These are phyloP conservation scores for Thaumetopoea pityocampa DNA, from an alignment of 1,140 invertebrate genomes.

Conservation along the genomic window DNA sequence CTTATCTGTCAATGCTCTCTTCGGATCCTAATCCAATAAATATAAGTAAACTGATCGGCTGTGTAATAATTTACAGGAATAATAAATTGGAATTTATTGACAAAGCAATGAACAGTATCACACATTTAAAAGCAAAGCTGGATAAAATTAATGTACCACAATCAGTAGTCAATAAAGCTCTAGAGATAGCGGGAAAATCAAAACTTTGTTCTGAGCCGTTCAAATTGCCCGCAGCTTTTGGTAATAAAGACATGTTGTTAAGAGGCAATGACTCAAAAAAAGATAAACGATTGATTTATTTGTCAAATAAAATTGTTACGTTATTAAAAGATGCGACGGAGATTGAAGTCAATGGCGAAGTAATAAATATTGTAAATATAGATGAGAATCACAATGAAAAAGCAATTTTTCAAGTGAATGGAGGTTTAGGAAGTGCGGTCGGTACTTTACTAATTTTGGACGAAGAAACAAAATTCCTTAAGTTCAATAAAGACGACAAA, in stretches of 20 bases:
- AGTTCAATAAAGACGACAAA: constrained; percentile 1
- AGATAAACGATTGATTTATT: constrained; percentile 4
- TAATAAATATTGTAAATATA: constrained; percentile 1
- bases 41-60: background rate
- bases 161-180: background rate
- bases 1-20: background rate
- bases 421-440: constrained; percentile 6
- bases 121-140: no score
- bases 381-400: background rate
- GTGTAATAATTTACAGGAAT: constrained; percentile 1
- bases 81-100: constrained; percentile 2
- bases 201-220: background rate
- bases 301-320: constrained; percentile 1
- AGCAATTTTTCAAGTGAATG: constrained; percentile 6
- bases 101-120: no score
- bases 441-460: constrained; percentile 9
- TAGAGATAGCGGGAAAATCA: background rate
- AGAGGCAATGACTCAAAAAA: constrained; percentile 9
- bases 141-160: background rate
- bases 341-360: no score
- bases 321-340: background rate
- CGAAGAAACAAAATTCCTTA: constrained; percentile 6
- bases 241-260: constrained; percentile 6
- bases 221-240: constrained; percentile 2
- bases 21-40: background rate